Conservation (phyloP, 2,797 vertebrate species). For the Sebastes itinus region DNA sequence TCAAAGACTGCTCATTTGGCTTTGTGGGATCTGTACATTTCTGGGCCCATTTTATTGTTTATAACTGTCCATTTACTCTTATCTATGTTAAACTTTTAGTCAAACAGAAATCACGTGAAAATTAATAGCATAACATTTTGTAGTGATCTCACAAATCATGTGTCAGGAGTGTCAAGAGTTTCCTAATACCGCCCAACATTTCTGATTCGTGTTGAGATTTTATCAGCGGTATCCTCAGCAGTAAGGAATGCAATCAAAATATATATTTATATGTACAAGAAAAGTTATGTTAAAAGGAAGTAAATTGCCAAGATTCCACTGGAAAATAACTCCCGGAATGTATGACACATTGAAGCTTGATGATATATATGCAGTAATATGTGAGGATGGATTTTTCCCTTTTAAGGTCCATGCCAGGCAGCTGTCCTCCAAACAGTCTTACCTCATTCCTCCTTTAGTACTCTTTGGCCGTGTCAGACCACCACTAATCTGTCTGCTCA, state of each 20-base stretch:
- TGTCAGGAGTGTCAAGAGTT: neutral
- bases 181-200: neutral
- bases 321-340: neutral
- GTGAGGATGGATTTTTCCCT: conserved; percentile 15
- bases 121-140: neutral
- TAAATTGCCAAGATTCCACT: neutral
- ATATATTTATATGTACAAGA: neutral
- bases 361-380: conserved; percentile 1
- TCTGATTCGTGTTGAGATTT: neutral
- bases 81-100: neutral
- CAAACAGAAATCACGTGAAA: neutral
- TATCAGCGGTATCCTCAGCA: neutral
- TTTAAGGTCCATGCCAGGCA: conserved; percentile 40
- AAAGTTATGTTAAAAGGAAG: neutral
- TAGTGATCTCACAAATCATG: neutral
- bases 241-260: neutral
- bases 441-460: conserved; percentile 65
- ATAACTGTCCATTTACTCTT: neutral
- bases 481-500: conserved; percentile 74
- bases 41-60: neutral
- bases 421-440: conserved; percentile 49
- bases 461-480: conserved; percentile 69
- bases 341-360: neutral
- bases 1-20: neutral
- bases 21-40: neutral